Percentiles rank a stretch among this genome's conserved stretches.
phyloP scores from a whole-genome alignment of 2,113 vertebrate species.

The Hassar affinis region DNA sequence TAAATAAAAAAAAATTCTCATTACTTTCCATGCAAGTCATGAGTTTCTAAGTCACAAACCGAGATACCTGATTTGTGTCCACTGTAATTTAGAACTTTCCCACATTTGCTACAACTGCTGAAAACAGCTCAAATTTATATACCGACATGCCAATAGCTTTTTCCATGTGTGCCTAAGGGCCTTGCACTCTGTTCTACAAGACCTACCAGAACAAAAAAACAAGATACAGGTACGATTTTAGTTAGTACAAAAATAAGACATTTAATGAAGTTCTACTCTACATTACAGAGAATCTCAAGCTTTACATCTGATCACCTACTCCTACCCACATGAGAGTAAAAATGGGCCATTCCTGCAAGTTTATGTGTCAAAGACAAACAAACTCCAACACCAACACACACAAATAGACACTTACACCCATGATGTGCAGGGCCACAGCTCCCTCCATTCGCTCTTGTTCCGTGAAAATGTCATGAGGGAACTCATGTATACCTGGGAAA shows the following conservation, averaged over 20 bases:
- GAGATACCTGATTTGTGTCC: background rate
- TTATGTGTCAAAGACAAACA: background rate
- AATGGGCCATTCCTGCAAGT: background rate
- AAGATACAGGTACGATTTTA: background rate
- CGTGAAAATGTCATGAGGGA: slow-evolving; percentile 90
- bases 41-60: background rate
- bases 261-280: background rate
- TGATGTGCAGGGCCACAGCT: slow-evolving; percentile 86
- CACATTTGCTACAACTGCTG: background rate
- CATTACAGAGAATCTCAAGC: background rate
- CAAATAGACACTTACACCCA: slow-evolving; percentile 83
- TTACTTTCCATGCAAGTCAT: no score
- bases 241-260: background rate
- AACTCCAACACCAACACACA: background rate
- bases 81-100: background rate
- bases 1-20: no score
- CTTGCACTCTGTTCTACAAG: background rate
- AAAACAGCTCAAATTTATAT: background rate
- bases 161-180: background rate
- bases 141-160: background rate
- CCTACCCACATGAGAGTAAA: background rate
- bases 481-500: slow-evolving; percentile 87
- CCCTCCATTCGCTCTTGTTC: slow-evolving; percentile 84
- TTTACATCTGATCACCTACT: background rate
- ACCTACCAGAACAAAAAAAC: background rate